phyloP scores from a whole-genome alignment of 2,113 vertebrate species.

The Anguilla japonica region DNA sequence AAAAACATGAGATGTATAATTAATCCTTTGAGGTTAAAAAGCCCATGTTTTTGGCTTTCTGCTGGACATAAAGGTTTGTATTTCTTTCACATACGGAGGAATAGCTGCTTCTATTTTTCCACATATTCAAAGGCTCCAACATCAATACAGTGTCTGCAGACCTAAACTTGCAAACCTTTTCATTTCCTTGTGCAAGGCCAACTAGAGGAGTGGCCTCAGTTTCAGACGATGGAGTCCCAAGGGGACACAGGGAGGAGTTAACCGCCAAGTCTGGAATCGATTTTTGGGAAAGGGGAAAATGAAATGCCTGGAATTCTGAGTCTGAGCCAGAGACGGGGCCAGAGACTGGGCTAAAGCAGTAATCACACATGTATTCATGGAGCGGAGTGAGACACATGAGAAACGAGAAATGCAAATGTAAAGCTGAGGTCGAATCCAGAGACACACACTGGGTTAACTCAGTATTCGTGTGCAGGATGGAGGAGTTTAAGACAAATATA shows the following conservation, averaged over 20 bases:
- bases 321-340: conserved; percentile 54
- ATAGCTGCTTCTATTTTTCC: conserved; percentile 28
- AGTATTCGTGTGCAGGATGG: background rate
- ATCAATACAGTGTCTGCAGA: conserved; percentile 27
- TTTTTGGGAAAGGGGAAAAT: conserved; percentile 72
- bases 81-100: conserved; percentile 44
- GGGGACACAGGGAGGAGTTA: conserved; percentile 61
- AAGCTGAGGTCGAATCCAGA: conserved; percentile 10
- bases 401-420: background rate
- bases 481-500: background rate
- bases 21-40: conserved; percentile 44
- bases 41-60: conserved; percentile 5
- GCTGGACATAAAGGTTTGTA: conserved; percentile 31
- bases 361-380: conserved; percentile 44
- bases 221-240: conserved; percentile 42
- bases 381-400: conserved; percentile 31
- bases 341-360: conserved; percentile 44
- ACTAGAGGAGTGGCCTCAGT: conserved; percentile 32
- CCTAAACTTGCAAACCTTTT: conserved; percentile 37
- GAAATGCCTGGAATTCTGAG: conserved; percentile 72
- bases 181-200: conserved; percentile 44
- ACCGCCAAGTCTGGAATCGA: conserved; percentile 71
- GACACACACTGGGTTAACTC: conserved; percentile 20
- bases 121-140: conserved; percentile 23
- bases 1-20: conserved; percentile 41